Evolutionary conservation across 2,113 vertebrate species (phyloP).

Genomic region (Hippocampus abdominalis): DNA sequence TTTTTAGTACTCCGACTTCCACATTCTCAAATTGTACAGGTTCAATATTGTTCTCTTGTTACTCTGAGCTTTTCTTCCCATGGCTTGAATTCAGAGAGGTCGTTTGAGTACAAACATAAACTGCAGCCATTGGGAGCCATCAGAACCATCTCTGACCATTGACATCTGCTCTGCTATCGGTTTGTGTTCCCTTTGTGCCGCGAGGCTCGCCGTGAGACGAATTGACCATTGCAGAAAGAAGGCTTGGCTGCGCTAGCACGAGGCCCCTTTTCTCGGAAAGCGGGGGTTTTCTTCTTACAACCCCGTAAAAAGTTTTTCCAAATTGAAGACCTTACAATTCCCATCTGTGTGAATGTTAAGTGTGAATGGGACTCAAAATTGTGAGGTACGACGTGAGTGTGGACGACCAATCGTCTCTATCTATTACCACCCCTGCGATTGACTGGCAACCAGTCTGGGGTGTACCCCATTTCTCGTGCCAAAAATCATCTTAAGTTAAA

Average conservation of each 20-base stretch:
- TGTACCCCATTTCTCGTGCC: no score
- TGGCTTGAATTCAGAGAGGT: not conserved
- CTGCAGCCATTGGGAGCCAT: slow-evolving; percentile 1
- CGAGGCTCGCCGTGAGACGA: slow-evolving; percentile 24
- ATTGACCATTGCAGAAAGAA: slow-evolving; percentile 19
- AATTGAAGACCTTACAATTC: not conserved
- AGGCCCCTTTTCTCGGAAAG: not conserved
- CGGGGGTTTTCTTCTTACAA: not conserved
- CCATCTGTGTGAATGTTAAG: not conserved
- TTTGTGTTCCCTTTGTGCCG: slow-evolving; percentile 18
- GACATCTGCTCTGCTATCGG: slow-evolving; percentile 11
- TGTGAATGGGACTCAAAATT: no score
- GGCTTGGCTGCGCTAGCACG: not conserved
- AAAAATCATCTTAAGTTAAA: no score
- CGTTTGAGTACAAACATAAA: not conserved
- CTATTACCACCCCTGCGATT: no score
- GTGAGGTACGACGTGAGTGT: no score
- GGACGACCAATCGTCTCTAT: no score
- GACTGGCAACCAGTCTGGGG: no score
- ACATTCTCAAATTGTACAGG: no score
- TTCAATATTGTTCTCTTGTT: not conserved
- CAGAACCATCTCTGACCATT: slow-evolving; percentile 15
- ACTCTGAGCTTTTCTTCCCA: not conserved
- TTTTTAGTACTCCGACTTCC: no score
- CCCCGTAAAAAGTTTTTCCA: not conserved